Evolutionary conservation across 2,888 invertebrate genomes (phyloP), one percentile per base, ranked within the genome.

Genomic region (Cheiracanthium punctorium): DNA sequence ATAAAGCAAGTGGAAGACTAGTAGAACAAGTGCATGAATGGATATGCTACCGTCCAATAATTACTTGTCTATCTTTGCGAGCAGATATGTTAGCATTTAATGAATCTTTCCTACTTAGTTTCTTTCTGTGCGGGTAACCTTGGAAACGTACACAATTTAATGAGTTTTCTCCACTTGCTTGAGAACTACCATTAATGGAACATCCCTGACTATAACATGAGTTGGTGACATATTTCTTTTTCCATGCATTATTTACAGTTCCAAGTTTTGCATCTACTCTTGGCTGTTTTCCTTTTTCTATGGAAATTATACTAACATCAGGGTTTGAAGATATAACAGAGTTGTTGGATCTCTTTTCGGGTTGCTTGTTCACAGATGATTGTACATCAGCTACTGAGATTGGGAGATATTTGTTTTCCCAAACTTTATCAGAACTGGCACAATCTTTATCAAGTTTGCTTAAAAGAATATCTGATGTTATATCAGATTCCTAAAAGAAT

Each of bases 31-130:
- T 20, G 17, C 67, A 24, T 7, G 14, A 52, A 24, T 74, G 65
- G 73, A 79, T 79, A 80, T 85, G 85, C 85, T 85, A 85, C 80
- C 85, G 85, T 58, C 79, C 85, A 79, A 85, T 70, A 17, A 85
- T 69, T 41, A 80, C 32, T 41, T 74, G 85, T 41, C 74, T 70
- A 80, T 85, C 85, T 52, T 85, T 85, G 14, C 74, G 73, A 24
- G 74, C 33, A 14, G 82, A 82, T 77, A 82, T 82, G 77, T 72
- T 77, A 28, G 29, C 64, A 77, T 70, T 33, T 17, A 74, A 43
- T 32, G 79, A 77, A 33, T 80, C 77, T 37, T 58, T 20, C 30
- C 65, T 64, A 10, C 29, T 28, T 43, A 43, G 33, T 48, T 86
- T 86, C 33, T 86, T 86, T 28, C 74, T 74, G 17, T 43, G 33